A percentile compares a stretch with the other conserved stretches of the same genome.
These are phyloP conservation scores for Danaus chrysippus DNA, from an alignment of 2,888 invertebrate species.

Conservation along the genomic window DNA sequence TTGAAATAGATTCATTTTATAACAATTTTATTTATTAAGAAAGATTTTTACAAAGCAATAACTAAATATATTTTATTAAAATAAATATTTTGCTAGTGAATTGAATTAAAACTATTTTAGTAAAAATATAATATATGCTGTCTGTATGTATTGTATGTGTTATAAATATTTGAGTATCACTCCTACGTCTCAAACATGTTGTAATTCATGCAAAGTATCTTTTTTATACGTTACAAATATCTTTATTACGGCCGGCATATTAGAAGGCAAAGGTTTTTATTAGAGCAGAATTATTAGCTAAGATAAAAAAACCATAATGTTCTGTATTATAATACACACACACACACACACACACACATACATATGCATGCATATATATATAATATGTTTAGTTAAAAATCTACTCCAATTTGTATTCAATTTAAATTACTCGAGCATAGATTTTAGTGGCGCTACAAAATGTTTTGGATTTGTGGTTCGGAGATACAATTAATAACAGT, in stretches of 20 bases:
- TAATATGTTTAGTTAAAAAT: too few species aligned
- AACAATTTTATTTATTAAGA: too few species aligned
- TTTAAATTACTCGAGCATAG: too few species aligned
- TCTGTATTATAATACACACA: background rate
- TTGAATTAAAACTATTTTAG: background rate
- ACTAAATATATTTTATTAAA: too few species aligned
- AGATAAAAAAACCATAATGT: background rate
- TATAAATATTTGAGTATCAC: constrained; percentile 1
- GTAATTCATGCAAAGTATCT: constrained; percentile 4
- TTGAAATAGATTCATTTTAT: too few species aligned
- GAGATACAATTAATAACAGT: background rate
- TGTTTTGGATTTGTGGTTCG: too few species aligned
- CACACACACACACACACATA: too few species aligned
- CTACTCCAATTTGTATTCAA: too few species aligned
- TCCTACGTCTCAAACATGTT: constrained; percentile 3
- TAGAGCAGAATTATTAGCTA: background rate
- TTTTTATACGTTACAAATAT: background rate
- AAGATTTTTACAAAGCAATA: too few species aligned
- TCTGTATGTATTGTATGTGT: background rate
- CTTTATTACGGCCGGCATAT: background rate
- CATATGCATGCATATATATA: too few species aligned
- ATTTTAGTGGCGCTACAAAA: too few species aligned
- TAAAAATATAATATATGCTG: background rate
- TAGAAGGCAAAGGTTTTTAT: background rate
- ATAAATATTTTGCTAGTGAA: too few species aligned